Evolutionary conservation across 2,888 invertebrate genomes (phyloP).

Genomic region (Drosophila villosipedis): DNA sequence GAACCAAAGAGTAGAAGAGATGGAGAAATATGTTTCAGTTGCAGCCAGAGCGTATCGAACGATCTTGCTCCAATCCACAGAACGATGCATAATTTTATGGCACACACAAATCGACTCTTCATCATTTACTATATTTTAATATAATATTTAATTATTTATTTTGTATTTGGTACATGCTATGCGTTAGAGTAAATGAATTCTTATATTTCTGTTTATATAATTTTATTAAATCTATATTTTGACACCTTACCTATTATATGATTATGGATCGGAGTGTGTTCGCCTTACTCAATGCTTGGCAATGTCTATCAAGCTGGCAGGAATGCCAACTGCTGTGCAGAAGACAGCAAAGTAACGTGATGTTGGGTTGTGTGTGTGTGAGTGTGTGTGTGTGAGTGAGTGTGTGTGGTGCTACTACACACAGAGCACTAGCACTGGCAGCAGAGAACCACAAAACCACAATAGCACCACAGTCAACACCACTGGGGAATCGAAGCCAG

Average conservation of each 20-base stretch:
- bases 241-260: neutral
- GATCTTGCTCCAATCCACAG: slow-evolving; percentile 30
- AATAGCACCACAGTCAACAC: slow-evolving; percentile 4
- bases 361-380: neutral
- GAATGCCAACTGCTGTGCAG: slow-evolving; percentile 67
- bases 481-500: slow-evolving; percentile 1
- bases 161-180: neutral
- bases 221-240: neutral
- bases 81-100: neutral
- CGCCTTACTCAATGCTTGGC: slow-evolving; percentile 23
- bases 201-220: neutral
- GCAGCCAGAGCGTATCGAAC: slow-evolving; percentile 15
- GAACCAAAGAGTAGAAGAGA: neutral
- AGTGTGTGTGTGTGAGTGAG: slow-evolving; percentile 2
- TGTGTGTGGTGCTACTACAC: slow-evolving; percentile 25
- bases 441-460: slow-evolving; percentile 17
- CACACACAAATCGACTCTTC: neutral
- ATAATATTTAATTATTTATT: neutral
- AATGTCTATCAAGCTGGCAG: slow-evolving; percentile 55
- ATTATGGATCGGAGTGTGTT: slow-evolving; percentile 7
- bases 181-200: rapidly evolving
- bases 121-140: neutral
- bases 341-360: slow-evolving; percentile 31
- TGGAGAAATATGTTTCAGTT: slow-evolving; percentile 12
- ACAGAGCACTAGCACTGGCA: slow-evolving; percentile 4